Evolutionary conservation across 1,140 invertebrate genomes (phyloP).

Genomic region (Drosophila hydei): DNA sequence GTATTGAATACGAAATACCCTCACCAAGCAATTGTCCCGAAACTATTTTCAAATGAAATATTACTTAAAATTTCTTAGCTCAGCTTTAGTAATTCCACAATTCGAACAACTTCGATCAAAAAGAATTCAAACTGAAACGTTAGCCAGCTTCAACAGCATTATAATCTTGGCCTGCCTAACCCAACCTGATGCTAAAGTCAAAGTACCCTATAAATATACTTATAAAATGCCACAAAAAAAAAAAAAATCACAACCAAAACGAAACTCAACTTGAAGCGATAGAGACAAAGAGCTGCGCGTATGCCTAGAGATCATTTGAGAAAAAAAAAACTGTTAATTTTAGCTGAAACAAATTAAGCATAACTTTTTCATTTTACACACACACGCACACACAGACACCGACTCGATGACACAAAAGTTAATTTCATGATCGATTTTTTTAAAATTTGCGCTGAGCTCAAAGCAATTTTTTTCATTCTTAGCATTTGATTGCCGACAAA

Average conservation of each 20-base stretch:
- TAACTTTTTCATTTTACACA: constrained; percentile 51
- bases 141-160: no score
- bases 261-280: constrained; percentile 50
- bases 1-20: constrained; percentile 10
- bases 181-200: no score
- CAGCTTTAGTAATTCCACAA: no score
- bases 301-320: constrained; percentile 17
- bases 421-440: constrained; percentile 55
- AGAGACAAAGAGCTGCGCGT: constrained; percentile 18
- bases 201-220: no score
- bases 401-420: constrained; percentile 46
- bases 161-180: no score
- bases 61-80: no score
- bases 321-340: constrained; percentile 32
- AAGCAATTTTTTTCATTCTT: constrained; percentile 21
- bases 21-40: no score
- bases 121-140: no score
- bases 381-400: constrained; percentile 9
- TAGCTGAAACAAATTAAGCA: constrained; percentile 71
- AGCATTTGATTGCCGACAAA: constrained; percentile 25
- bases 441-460: constrained; percentile 31
- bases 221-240: constrained; percentile 45
- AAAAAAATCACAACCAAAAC: constrained; percentile 33
- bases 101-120: no score
- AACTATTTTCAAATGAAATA: no score